Conservation (phyloP, 2,797 vertebrate species). For the Sebastes minor region DNA sequence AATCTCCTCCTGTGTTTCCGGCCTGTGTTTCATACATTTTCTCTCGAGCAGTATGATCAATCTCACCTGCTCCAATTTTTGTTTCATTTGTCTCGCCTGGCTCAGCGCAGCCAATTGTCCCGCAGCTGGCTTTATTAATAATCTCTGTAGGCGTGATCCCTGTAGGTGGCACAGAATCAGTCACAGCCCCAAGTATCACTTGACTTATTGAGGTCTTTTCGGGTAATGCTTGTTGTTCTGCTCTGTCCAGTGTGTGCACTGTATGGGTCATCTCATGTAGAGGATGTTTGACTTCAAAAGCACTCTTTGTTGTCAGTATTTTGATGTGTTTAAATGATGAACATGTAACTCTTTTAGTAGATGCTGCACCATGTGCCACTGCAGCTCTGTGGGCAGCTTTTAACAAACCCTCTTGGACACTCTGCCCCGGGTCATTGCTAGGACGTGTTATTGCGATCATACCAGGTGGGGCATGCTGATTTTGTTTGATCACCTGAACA, state of each 20-base stretch:
- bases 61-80: constrained; percentile 28
- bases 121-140: constrained; percentile 37
- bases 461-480: constrained; percentile 16
- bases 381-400: constrained; percentile 16
- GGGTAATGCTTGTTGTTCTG: neutral
- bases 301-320: neutral
- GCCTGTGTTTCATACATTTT: constrained; percentile 36
- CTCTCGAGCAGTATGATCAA: constrained; percentile 8
- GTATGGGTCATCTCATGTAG: neutral
- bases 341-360: constrained; percentile 5
- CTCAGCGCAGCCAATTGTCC: constrained; percentile 14
- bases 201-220: constrained; percentile 40
- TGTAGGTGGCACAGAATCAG: constrained; percentile 23
- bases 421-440: constrained; percentile 18
- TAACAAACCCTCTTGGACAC: neutral
- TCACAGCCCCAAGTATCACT: constrained; percentile 14
- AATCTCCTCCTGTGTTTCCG: neutral
- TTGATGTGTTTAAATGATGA: constrained; percentile 26
- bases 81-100: constrained; percentile 8
- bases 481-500: constrained; percentile 21
- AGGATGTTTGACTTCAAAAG: neutral
- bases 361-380: neutral
- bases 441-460: neutral
- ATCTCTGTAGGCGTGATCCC: constrained; percentile 10
- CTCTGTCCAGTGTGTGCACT: neutral